Percentiles rank a stretch among this genome's conserved stretches.
Evolutionary conservation across 2,888 invertebrate genomes (phyloP).

Genomic region (Macropis europaea): DNA sequence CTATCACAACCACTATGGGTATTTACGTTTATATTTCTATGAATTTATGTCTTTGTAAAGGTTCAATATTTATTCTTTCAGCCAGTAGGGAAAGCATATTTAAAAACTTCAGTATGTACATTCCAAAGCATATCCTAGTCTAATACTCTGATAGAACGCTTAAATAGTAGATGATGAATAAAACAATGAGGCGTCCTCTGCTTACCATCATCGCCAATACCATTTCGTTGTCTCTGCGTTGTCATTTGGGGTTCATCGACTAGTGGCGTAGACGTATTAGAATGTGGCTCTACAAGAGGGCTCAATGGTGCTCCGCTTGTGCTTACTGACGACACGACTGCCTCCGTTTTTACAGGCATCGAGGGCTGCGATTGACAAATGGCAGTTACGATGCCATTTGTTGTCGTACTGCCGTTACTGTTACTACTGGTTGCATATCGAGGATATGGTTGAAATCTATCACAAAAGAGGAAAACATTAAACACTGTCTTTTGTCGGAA

Average conservation of each 20-base stretch:
- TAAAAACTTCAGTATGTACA: slow-evolving; percentile 35
- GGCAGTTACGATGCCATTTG: slow-evolving; percentile 54
- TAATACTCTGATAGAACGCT: slow-evolving; percentile 11
- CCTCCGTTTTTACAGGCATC: slow-evolving; percentile 73
- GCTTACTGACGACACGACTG: slow-evolving; percentile 74
- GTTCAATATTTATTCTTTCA: slow-evolving; percentile 1
- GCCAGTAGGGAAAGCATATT: slow-evolving; percentile 35
- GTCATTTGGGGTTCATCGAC: slow-evolving; percentile 82
- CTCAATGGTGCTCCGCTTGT: slow-evolving; percentile 81
- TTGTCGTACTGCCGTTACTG: slow-evolving; percentile 66
- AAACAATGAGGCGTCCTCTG: slow-evolving; percentile 10
- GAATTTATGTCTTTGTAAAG: not conserved
- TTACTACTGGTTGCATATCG: slow-evolving; percentile 70
- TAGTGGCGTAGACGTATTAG: slow-evolving; percentile 84
- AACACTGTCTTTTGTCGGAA: not conserved
- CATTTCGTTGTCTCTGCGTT: slow-evolving; percentile 75
- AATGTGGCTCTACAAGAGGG: slow-evolving; percentile 84
- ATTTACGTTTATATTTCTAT: not conserved
- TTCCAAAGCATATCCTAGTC: slow-evolving; percentile 35
- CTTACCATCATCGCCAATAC: slow-evolving; percentile 77
- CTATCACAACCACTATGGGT: not conserved
- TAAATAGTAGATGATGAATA: not conserved
- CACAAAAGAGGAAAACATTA: not conserved
- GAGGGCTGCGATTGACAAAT: slow-evolving; percentile 71
- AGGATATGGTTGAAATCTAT: slow-evolving; percentile 77